Evolutionary conservation across 1,140 invertebrate genomes (phyloP).

Genomic region (Danaus melanippus): DNA sequence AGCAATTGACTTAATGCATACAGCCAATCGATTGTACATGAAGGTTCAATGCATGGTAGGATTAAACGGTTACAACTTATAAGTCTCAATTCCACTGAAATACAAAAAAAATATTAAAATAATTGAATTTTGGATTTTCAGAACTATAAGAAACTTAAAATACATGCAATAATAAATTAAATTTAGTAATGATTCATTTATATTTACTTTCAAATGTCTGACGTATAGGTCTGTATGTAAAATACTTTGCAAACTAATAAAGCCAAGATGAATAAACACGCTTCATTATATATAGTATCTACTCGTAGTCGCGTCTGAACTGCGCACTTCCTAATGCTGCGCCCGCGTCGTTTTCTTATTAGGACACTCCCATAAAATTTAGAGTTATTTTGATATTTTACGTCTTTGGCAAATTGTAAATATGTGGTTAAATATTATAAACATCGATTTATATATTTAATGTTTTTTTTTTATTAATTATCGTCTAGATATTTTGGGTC

Average conservation of each 20-base stretch:
- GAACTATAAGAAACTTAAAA: constrained; percentile 1
- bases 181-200: no score
- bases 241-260: constrained; percentile 4
- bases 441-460: background rate
- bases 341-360: constrained; percentile 35
- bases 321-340: constrained; percentile 48
- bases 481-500: no score
- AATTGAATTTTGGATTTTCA: constrained; percentile 3
- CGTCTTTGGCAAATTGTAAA: constrained; percentile 46
- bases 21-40: no score
- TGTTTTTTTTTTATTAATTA: no score
- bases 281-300: constrained; percentile 41
- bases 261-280: constrained; percentile 42
- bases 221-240: no score
- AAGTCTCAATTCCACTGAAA: no score
- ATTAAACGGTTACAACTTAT: no score
- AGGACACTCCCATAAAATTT: constrained; percentile 17
- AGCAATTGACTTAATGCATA: no score
- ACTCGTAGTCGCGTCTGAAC: constrained; percentile 27
- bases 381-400: constrained; percentile 54
- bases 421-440: constrained; percentile 1
- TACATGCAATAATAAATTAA: no score
- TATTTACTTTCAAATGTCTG: no score
- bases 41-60: no score
- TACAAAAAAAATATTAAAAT: no score